phyloP scores from a whole-genome alignment of 2,113 vertebrate genomes.

The Callaeas wilsoni region DNA sequence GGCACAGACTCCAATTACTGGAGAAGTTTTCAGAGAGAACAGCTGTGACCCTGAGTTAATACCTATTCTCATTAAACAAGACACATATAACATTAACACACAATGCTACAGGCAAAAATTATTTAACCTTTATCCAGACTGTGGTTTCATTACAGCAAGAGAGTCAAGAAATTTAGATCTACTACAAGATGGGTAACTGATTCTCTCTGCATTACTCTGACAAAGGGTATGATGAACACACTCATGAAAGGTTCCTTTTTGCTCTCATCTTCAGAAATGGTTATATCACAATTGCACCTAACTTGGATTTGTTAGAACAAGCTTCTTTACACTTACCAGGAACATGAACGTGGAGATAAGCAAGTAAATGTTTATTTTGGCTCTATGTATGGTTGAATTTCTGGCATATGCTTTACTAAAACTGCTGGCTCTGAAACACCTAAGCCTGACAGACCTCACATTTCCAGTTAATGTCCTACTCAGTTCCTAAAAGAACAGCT shows the following conservation, averaged over 20 bases:
- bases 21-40: not conserved
- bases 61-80: not conserved
- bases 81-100: not conserved
- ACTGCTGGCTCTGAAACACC: not conserved
- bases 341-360: not conserved
- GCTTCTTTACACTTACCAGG: not conserved
- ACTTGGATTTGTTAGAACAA: not conserved
- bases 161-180: not conserved
- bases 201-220: not conserved
- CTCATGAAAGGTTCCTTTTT: not conserved
- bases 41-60: not conserved
- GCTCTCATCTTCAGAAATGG: not conserved
- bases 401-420: not conserved
- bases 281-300: not conserved
- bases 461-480: not conserved
- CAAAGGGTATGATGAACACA: not conserved
- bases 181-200: not conserved
- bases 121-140: not conserved
- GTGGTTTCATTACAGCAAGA: not conserved
- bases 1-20: not conserved
- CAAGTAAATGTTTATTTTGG: slow-evolving; percentile 3
- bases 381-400: not conserved
- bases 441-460: not conserved
- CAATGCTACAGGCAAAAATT: not conserved
- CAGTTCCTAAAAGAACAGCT: not conserved